phyloP scores from a whole-genome alignment of 2,888 invertebrate genomes.

The Bembecia ichneumoniformis region DNA sequence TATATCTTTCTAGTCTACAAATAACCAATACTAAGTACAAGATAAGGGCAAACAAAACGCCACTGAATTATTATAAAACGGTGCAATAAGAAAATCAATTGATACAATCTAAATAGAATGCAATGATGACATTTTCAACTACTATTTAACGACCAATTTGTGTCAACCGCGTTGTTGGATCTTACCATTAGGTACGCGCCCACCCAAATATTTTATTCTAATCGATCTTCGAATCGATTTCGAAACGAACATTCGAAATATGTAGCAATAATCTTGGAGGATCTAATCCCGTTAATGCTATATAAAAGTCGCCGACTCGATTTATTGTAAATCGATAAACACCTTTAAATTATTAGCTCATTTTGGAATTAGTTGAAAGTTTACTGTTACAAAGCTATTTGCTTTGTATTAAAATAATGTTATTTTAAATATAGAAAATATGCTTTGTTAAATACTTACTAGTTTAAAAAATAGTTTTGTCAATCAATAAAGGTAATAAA shows the following conservation, averaged over 20 bases:
- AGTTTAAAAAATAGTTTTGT: too few relatives aligned
- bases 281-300: conserved; percentile 52
- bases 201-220: conserved; percentile 37
- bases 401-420: too few relatives aligned
- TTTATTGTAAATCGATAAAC: conserved; percentile 48
- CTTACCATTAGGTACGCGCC: conserved; percentile 21
- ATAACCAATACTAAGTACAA: too few relatives aligned
- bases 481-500: too few relatives aligned
- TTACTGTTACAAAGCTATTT: too few relatives aligned
- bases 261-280: conserved; percentile 29
- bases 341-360: conserved; percentile 14
- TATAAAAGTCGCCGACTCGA: conserved; percentile 45
- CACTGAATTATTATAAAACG: not conserved
- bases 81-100: not conserved
- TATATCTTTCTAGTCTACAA: too few relatives aligned
- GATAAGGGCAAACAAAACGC: too few relatives aligned
- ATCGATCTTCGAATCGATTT: conserved; percentile 51
- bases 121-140: not conserved
- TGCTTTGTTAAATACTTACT: too few relatives aligned
- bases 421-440: too few relatives aligned
- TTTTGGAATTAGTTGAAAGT: not conserved
- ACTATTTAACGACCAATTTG: conserved; percentile 27
- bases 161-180: conserved; percentile 25
- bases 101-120: not conserved
- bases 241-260: conserved; percentile 31